Conservation (phyloP, 2,797 vertebrate species). For the Enteromius trimaculatus region DNA sequence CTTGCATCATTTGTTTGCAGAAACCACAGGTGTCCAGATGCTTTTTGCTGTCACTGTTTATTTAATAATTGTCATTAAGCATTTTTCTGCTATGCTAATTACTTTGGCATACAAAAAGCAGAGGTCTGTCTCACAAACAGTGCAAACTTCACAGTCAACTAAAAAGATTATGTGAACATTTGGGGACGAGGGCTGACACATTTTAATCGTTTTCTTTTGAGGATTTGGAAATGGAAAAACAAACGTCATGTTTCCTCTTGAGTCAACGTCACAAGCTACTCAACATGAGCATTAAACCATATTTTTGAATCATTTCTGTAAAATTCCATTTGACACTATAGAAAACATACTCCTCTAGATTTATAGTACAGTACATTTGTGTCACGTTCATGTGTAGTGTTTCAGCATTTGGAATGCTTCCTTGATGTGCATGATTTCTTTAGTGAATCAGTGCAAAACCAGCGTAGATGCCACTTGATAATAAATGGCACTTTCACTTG, state of each 20-base stretch:
- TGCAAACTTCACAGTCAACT: neutral
- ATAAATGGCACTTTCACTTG: neutral
- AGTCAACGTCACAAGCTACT: neutral
- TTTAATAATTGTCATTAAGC: neutral
- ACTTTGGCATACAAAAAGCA: neutral
- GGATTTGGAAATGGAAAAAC: conserved; percentile 8
- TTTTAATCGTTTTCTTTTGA: conserved; percentile 4
- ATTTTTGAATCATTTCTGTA: neutral
- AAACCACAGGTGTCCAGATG: neutral
- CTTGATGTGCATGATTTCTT: neutral
- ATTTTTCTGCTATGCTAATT: neutral
- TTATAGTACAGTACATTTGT: neutral
- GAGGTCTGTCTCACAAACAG: neutral
- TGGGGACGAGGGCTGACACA: neutral
- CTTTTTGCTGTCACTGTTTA: neutral
- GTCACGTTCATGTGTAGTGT: neutral
- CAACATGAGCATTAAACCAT: neutral
- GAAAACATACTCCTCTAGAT: neutral
- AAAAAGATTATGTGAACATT: neutral
- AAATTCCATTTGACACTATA: neutral
- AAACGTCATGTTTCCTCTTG: neutral
- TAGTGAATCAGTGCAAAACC: neutral
- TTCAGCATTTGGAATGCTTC: neutral
- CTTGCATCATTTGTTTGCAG: neutral
- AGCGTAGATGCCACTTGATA: neutral